These are phyloP conservation scores for Panagrolaimus sp. DNA, from an alignment of 1,140 invertebrate species.

Conservation along the genomic window DNA sequence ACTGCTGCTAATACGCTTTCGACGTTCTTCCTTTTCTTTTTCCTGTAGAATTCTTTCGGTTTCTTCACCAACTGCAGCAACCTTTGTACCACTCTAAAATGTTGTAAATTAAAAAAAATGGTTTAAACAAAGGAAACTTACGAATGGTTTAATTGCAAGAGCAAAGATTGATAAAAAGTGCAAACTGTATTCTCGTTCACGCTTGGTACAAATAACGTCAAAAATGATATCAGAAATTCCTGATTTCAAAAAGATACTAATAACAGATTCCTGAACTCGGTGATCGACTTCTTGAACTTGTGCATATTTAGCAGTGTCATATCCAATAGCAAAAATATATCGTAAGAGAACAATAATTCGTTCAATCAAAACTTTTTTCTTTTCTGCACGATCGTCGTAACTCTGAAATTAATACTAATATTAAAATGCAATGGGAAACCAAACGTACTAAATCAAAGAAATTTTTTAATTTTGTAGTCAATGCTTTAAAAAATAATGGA, in stretches of 20 bases:
- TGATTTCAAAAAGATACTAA: conserved; percentile 20
- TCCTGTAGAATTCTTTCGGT: neutral
- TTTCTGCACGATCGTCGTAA: conserved; percentile 75
- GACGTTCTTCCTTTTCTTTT: neutral
- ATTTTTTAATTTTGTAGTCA: neutral
- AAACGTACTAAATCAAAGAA: conserved; percentile 8
- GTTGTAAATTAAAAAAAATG: neutral
- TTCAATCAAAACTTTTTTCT: conserved; percentile 80
- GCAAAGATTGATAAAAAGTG: conserved; percentile 68
- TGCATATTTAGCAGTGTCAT: conserved; percentile 71
- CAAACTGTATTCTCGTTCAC: conserved; percentile 21
- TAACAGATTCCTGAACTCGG: conserved; percentile 80
- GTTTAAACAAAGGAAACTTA: conserved; percentile 6
- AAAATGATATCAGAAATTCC: neutral
- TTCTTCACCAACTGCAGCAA: neutral
- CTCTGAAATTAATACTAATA: conserved; percentile 66
- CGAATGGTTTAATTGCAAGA: neutral
- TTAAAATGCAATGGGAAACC: conserved; percentile 33
- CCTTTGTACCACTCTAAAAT: conserved; percentile 12
- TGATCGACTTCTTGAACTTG: conserved; percentile 79
- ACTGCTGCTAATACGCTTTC: neutral
- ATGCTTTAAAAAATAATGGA: neutral
- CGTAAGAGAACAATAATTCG: conserved; percentile 82
- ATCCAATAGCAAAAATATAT: conserved; percentile 79
- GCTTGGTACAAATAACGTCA: neutral